Base-by-base conservation (phyloP, 1,140 invertebrate species). In the Danaus melanippus region DNA sequence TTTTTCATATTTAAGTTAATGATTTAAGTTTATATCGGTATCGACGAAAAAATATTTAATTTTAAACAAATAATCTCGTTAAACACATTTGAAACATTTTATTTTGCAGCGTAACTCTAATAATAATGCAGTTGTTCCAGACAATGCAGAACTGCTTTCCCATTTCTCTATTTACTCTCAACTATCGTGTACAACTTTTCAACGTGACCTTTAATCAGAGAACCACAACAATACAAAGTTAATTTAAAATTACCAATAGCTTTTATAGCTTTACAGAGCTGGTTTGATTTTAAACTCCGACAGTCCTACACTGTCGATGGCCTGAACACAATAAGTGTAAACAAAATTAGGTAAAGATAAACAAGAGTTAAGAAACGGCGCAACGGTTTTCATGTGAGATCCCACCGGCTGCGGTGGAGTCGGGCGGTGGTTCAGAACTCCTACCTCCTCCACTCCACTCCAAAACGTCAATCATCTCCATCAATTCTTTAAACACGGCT, bases 401-500 rank as follows among this genome's bases (percentile, higher is more conserved):
- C 0, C 66, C 65, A 17, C 67, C 73, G 0, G 74, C 76, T 1
- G 75, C 58, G 0, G 74, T 71, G 2, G 77, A 77, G 12, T 83
- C 79, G 0, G 77, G 74, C 0, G 69, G 71, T 3, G 78, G 78
- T 9, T 84, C 80, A 1, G 75, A 63, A 53, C 61, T 74, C 32
- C 74, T 75, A 0, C 79, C 78, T 0, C 79, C 76, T 10, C 79
- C 80, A 58, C 83, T 86, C 75, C 85, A 85, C 55, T 90, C 89
- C 40, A 90, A 70, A 43, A 83, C 79, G 58, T 90, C 90, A 17
- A 91, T 89, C 85, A 89, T 90, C 64, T 88, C 88, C 81, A 91
- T 90, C 15, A 91, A 64, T 72, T 90, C 90, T 54, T 90, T 90
- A 59, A 91, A 91, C n/a, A 90, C 88, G 9, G 89, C 87, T 58